These are phyloP conservation scores for Melieria picta DNA, from an alignment of 2,888 invertebrate genomes.

Conservation along the genomic window DNA sequence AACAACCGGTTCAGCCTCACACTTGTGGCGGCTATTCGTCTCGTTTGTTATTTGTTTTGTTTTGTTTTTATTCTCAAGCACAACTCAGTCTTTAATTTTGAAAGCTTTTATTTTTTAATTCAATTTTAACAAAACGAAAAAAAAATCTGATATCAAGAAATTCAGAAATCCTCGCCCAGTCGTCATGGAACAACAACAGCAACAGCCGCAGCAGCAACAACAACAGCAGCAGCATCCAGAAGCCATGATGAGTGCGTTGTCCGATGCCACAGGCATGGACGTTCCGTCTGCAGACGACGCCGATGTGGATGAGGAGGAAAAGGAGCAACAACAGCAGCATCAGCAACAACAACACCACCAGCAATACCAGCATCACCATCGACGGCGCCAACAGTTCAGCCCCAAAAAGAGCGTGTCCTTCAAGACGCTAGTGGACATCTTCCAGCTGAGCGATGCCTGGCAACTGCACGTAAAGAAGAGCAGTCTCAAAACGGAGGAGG, in stretches of 20 bases:
- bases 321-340: neutral
- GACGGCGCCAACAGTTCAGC: slow-evolving; percentile 7
- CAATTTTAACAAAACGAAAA: slow-evolving; percentile 1
- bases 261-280: neutral
- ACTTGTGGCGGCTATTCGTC: too few species aligned
- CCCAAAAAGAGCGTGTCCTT: slow-evolving; percentile 38
- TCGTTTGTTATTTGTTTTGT: too few species aligned
- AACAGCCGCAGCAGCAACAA: slow-evolving; percentile 22
- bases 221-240: slow-evolving; percentile 6
- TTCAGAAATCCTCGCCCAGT: slow-evolving; percentile 11
- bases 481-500: slow-evolving; percentile 40
- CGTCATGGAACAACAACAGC: slow-evolving; percentile 17
- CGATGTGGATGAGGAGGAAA: neutral
- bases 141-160: slow-evolving; percentile 5
- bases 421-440: slow-evolving; percentile 40
- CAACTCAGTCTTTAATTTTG: slow-evolving; percentile 2
- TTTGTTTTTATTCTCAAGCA: too few species aligned
- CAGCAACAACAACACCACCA: neutral
- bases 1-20: too few species aligned
- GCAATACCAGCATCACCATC: neutral
- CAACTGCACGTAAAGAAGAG: slow-evolving; percentile 39
- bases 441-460: slow-evolving; percentile 41
- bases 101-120: slow-evolving; percentile 16
- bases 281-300: slow-evolving; percentile 3
- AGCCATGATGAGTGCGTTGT: neutral